Base-by-base conservation (phyloP, 2,113 vertebrate genomes). In the Myxocyprinus asiaticus region DNA sequence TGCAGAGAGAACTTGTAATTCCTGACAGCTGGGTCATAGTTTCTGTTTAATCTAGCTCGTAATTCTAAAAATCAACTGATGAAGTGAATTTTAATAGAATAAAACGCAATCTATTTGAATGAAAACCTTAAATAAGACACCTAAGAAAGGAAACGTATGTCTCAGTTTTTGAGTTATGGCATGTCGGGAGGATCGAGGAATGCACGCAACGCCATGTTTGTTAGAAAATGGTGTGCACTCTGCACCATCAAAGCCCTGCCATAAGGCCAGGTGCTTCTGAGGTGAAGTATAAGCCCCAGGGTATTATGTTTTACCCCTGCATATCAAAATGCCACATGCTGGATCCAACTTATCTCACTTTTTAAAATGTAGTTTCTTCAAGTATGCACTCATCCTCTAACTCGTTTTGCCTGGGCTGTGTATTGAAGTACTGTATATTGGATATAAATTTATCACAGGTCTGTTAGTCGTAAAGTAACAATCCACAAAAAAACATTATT, bases 21-120 rank as follows among this genome's bases (percentile, higher is more conserved):
- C 91, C 89, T 92, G 92, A 92, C 91, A 92, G 91, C 88, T 88
- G 90, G 91, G 92, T 92, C 90, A 93, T 91, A 91, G 92, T 92
- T 93, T 90, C 89, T 59, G 85, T 93, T 93, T 92, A 93, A 93
- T 93, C 92, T 90, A 86, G 88, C 87, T 90, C 88, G 88, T 92
- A 88, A 91, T 92, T 92, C 91, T 80, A 68, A 70, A 87, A 92
- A 92, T 91, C 88, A 91, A 91, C 91, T 92, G 92, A 93, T 88
- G 88, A 85, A 84, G 88, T 90, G 89, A 86, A 88, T 93, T 92
- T 92, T 90, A 90, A 93, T 91, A 86, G 81, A 85, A 90, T 90
- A 86, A 90, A 91, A 91, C 82, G 85, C 22, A 33, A 87, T 81
- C 12, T 86, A 87, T 90, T 89, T 89, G 81, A 85, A 82, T 48